These are phyloP conservation scores for Selene dorsalis DNA, from an alignment of 2,797 vertebrate species.

Conservation along the genomic window DNA sequence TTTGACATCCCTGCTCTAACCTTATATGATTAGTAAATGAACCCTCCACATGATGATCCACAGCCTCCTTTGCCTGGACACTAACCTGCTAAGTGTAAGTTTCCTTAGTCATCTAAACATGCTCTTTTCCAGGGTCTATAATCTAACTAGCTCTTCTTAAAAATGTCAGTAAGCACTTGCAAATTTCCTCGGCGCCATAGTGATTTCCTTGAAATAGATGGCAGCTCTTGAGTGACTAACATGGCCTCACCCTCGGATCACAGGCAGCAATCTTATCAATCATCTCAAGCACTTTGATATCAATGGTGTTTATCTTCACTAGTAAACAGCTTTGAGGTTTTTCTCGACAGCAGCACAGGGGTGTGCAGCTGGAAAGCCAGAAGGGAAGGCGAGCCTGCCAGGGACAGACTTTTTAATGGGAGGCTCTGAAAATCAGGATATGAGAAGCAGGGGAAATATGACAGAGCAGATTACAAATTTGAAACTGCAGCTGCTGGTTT, in stretches of 20 bases:
- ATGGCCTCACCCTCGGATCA: constrained; percentile 47
- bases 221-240: constrained; percentile 29
- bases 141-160: constrained; percentile 12
- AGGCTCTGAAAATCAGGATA: constrained; percentile 53
- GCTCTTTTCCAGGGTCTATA: background rate
- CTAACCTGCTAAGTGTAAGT: background rate
- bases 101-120: background rate
- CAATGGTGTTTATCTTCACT: constrained; percentile 55
- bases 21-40: background rate
- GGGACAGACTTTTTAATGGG: constrained; percentile 58
- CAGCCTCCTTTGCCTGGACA: background rate
- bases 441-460: constrained; percentile 61
- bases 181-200: constrained; percentile 11
- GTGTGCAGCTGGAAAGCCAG: constrained; percentile 43
- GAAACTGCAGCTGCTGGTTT: constrained; percentile 62
- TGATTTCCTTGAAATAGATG: background rate
- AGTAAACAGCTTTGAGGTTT: constrained; percentile 70
- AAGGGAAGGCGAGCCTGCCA: constrained; percentile 30
- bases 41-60: background rate
- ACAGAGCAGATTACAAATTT: constrained; percentile 54
- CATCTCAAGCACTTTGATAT: constrained; percentile 68
- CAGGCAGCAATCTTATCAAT: constrained; percentile 66
- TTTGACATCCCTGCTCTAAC: too few species aligned
- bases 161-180: constrained; percentile 29
- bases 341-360: constrained; percentile 43